Conservation (phyloP, 2,888 invertebrate genomes). For the Drosophila sordidula region DNA sequence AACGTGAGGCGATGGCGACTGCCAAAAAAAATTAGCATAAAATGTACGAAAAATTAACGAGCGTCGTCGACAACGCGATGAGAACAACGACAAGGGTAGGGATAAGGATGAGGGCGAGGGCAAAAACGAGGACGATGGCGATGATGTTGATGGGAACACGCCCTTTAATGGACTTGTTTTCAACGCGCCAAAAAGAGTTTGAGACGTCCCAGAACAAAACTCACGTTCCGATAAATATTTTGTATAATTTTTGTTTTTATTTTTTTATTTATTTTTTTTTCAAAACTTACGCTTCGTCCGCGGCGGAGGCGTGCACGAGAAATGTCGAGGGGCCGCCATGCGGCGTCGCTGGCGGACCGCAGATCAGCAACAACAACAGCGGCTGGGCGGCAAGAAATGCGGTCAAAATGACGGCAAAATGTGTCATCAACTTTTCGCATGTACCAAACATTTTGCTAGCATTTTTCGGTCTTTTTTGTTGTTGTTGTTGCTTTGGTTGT, state of each 20-base stretch:
- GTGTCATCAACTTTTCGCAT: conserved; percentile 85
- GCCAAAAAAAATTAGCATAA: conserved; percentile 77
- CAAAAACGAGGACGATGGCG: conserved; percentile 11
- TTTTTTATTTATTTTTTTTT: background rate
- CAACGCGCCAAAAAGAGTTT: conserved; percentile 29
- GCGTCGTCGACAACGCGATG: conserved; percentile 52
- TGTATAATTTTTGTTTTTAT: background rate
- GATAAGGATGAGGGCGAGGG: conserved; percentile 9
- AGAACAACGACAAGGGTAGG: conserved; percentile 16
- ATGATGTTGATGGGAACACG: conserved; percentile 49
- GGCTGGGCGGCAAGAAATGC: conserved; percentile 83
- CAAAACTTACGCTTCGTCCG: conserved; percentile 84
- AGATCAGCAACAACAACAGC: conserved; percentile 79
- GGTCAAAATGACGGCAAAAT: conserved; percentile 83
- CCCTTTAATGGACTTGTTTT: conserved; percentile 64
- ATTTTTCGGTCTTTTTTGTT: conserved; percentile 79
- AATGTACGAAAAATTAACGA: conserved; percentile 72
- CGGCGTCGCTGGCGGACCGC: conserved; percentile 67
- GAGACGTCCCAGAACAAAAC: background rate
- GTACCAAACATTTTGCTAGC: conserved; percentile 84
- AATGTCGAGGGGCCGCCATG: conserved; percentile 64
- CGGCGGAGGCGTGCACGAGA: conserved; percentile 80
- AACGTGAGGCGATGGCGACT: conserved; percentile 40
- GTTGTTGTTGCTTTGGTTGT: conserved; percentile 25
- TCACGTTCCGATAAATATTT: background rate